phyloP scores from a whole-genome alignment of 2,888 invertebrate genomes.

The Sarcophaga rosellei region DNA sequence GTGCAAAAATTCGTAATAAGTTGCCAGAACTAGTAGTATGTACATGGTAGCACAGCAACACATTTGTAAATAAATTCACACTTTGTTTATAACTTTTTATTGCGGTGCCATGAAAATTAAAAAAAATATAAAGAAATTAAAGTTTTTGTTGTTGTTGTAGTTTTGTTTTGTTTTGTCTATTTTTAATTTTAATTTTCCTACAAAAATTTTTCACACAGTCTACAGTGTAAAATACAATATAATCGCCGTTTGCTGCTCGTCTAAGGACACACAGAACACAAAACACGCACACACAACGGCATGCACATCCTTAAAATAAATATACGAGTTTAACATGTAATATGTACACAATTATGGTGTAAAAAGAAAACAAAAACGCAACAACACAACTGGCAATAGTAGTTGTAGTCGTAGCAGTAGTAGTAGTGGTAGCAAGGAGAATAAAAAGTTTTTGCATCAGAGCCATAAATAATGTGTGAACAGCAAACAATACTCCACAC shows the following conservation, averaged over 20 bases:
- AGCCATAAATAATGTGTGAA: conserved; percentile 52
- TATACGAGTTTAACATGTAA: neutral
- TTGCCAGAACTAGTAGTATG: neutral
- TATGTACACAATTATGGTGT: neutral
- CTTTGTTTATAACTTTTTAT: conserved; percentile 34
- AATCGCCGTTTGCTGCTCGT: too few relatives aligned
- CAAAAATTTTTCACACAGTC: neutral
- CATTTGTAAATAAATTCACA: conserved; percentile 29
- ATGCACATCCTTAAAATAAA: too few relatives aligned
- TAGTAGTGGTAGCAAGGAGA: too few relatives aligned
- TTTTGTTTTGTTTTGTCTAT: neutral
- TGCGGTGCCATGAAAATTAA: conserved; percentile 18
- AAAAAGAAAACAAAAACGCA: neutral
- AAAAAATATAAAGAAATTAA: conserved; percentile 35
- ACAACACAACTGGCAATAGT: too few relatives aligned
- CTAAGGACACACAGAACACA: too few relatives aligned
- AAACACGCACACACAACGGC: neutral
- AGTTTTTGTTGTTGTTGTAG: conserved; percentile 4
- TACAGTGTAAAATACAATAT: neutral
- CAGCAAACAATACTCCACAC: conserved; percentile 25
- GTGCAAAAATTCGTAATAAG: conserved; percentile 34
- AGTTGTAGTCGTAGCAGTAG: too few relatives aligned
- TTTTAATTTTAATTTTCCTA: conserved; percentile 51
- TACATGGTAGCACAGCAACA: conserved; percentile 2
- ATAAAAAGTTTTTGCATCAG: too few relatives aligned